Evolutionary conservation across 30 jellyfish, hydroid and myxozoan genomes (phyloP).

Genomic region (Turritopsis dohrnii): DNA sequence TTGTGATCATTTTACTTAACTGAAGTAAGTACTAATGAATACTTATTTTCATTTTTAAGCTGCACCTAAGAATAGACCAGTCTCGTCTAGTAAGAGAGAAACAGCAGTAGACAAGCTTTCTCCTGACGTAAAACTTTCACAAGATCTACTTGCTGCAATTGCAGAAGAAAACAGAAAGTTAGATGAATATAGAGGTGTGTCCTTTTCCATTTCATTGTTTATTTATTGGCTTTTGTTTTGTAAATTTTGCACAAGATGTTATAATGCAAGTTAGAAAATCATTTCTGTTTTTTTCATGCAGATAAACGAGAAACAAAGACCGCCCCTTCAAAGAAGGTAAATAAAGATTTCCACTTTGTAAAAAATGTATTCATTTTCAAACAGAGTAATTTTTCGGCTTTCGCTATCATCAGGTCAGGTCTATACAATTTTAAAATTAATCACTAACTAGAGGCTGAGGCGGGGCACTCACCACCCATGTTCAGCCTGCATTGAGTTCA

Average conservation of each 20-base stretch:
- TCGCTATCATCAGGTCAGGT: too few species aligned
- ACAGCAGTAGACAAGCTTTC: background rate
- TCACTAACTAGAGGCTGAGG: too few species aligned
- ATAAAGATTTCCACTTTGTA: background rate
- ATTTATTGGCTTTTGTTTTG: too few species aligned
- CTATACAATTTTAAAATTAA: too few species aligned
- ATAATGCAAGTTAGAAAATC: background rate
- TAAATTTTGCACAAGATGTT: too few species aligned
- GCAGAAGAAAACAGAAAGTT: conserved; percentile 28
- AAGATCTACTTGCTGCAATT: conserved; percentile 18
- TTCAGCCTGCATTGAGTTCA: too few species aligned
- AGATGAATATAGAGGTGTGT: conserved; percentile 18
- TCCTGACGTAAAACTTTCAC: background rate
- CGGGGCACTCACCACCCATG: too few species aligned
- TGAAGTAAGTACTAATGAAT: too few species aligned
- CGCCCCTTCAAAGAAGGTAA: conserved; percentile 42
- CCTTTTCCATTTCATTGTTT: background rate
- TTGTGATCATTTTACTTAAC: too few species aligned
- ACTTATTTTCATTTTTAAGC: too few species aligned
- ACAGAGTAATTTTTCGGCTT: too few species aligned
- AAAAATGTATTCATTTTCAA: too few species aligned
- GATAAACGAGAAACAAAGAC: conserved; percentile 48
- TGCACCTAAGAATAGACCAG: conserved; percentile 31
- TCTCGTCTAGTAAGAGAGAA: conserved; percentile 14
- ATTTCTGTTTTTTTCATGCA: conserved; percentile 1